Evolutionary conservation across 2,888 invertebrate genomes (phyloP).

Genomic region (Timema podura): DNA sequence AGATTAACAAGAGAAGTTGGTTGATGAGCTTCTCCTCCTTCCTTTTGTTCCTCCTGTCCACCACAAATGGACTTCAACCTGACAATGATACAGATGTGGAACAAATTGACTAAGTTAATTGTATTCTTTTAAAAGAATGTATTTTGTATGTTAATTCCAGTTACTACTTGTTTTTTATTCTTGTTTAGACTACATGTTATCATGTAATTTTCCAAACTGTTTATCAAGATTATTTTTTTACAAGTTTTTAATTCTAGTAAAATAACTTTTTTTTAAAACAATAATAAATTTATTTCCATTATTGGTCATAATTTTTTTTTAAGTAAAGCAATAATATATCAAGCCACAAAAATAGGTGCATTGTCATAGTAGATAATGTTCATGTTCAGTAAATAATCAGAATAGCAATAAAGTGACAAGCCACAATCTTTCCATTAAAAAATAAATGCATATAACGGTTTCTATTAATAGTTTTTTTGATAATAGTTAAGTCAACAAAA

Average conservation of each 20-base stretch:
- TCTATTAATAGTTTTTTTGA: too few species aligned
- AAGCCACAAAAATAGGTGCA: neutral
- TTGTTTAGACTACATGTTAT: neutral
- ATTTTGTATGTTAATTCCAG: neutral
- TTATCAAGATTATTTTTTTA: too few species aligned
- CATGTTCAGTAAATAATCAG: too few species aligned
- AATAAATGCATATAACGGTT: too few species aligned
- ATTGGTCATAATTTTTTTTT: neutral
- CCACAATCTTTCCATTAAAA: too few species aligned
- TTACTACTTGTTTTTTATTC: neutral
- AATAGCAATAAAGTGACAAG: too few species aligned
- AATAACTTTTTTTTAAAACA: neutral
- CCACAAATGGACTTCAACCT: neutral
- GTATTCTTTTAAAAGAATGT: neutral
- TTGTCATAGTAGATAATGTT: neutral
- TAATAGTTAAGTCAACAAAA: too few species aligned
- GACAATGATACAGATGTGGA: neutral
- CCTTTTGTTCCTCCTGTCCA: conserved; percentile 8
- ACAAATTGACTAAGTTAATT: neutral
- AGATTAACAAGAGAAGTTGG: neutral
- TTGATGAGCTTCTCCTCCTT: neutral
- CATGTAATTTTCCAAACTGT: neutral
- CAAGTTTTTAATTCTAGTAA: neutral
- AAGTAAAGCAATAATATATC: neutral
- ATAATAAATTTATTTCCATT: neutral